A percentile compares a stretch with the other conserved stretches of the same genome.
These are phyloP conservation scores for Mesochorus sp. DNA, from an alignment of 2,888 invertebrate genomes.

Conservation along the genomic window DNA sequence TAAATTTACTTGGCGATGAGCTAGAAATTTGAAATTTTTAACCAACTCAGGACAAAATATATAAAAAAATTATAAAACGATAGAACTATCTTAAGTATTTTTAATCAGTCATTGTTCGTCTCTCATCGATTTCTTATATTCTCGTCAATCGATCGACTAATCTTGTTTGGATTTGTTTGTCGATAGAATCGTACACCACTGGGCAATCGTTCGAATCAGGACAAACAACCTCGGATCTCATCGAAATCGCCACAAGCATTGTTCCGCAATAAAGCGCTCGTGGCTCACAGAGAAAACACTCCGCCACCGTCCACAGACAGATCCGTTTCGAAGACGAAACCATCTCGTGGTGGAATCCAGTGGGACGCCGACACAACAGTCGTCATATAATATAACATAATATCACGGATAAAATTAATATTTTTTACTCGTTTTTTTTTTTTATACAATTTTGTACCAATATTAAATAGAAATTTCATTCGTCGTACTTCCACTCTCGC, in stretches of 20 bases:
- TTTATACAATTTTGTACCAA: constrained; percentile 51
- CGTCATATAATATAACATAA: constrained; percentile 74
- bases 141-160: no score
- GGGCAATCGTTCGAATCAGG: constrained; percentile 75
- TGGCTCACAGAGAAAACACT: constrained; percentile 74
- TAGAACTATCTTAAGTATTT: no score
- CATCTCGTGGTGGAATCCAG: constrained; percentile 67
- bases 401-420: no score
- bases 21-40: no score
- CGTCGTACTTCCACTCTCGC: constrained; percentile 56
- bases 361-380: constrained; percentile 76
- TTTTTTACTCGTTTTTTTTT: constrained; percentile 14
- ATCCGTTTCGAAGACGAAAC: constrained; percentile 64
- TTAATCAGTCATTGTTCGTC: no score
- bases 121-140: no score
- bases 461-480: no score
- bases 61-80: no score
- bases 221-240: constrained; percentile 58
- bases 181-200: constrained; percentile 76
- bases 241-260: constrained; percentile 70
- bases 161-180: no score
- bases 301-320: constrained; percentile 73
- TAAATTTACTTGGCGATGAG: no score
- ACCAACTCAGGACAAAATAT: no score
- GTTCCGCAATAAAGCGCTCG: constrained; percentile 66